Evolutionary conservation across 2,888 invertebrate species (phyloP), one percentile per base, ranked within the genome.

Genomic region (Agrilus biguttatus): DNA sequence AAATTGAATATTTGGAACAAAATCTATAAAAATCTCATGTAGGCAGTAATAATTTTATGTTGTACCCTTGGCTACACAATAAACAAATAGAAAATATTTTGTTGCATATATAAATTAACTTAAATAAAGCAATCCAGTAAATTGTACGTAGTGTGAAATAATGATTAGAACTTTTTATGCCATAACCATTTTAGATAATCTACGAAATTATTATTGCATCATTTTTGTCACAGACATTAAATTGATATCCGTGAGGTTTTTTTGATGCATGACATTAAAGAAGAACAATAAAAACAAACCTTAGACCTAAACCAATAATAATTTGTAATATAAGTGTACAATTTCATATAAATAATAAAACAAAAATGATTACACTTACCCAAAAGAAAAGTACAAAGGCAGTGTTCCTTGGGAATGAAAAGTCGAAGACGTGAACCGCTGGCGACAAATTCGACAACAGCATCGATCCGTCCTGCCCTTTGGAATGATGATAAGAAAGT

Each of bases 371-470:
- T 47, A 54, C 59, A 68, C 75, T 53, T 87, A 53, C 87, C 89
- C 17, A 93, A 73, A 40, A 98, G 74, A 73, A 98, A 92, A 5
- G 96, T 97, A 43, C 97, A 84, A 43, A 97, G 72, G 52, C 92
- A 90, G 43, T 91, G 92, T 57, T 91, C 95, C 64, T 92, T 91
- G 2, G 95, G 91, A 52, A 98, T 80, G 67, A 85, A 98, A 8
- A 98, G 65, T 50, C 97, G 78, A 58, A 97, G 71, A 37, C 98
- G 77, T 0, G 97, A 95, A 14, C 97, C 97, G 59, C 92, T 92
- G 1, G 95, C 89, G 2, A 98, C 91, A 63, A 95, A 98, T 63
- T 99, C 98, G 4, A 96, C 95, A 12, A 90, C 79, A 5, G 86
- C 96, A 61, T 93, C 92, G 38, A 86, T 83, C 51, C 86, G 81